A percentile compares a stretch with the other conserved stretches of the same genome.
These are phyloP conservation scores for Andrena dorsata DNA, from an alignment of 2,888 invertebrate species.

Conservation along the genomic window DNA sequence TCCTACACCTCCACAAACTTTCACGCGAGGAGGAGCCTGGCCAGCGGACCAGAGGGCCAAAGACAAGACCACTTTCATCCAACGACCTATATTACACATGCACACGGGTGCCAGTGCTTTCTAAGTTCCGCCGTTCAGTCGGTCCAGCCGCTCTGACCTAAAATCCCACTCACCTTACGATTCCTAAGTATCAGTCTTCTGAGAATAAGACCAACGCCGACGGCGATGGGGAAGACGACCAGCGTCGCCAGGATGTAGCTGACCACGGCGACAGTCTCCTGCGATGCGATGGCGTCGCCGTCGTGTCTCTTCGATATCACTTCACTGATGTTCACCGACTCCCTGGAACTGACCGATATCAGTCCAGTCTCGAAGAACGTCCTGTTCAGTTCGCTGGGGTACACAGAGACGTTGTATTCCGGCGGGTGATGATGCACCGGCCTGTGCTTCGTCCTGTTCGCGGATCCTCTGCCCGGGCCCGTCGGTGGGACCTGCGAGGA, in stretches of 20 bases:
- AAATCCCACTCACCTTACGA: conserved; percentile 81
- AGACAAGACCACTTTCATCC: conserved; percentile 56
- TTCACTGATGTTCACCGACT: conserved; percentile 81
- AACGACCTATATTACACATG: conserved; percentile 43
- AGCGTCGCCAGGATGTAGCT: conserved; percentile 85
- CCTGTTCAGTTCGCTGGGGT: conserved; percentile 71
- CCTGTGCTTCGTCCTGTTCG: conserved; percentile 73
- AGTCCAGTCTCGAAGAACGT: conserved; percentile 77
- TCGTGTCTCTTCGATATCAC: conserved; percentile 83
- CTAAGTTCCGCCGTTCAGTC: conserved; percentile 35
- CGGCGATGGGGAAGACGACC: conserved; percentile 84
- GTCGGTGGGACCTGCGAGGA: conserved; percentile 33
- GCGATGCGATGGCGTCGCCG: conserved; percentile 81
- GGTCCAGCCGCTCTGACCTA: neutral
- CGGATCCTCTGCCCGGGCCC: conserved; percentile 52
- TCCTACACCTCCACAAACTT: conserved; percentile 55
- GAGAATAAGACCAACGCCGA: conserved; percentile 84
- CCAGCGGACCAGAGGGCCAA: conserved; percentile 27
- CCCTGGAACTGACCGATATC: conserved; percentile 76
- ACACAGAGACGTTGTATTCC: conserved; percentile 75
- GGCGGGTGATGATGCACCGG: conserved; percentile 75
- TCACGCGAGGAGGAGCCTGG: conserved; percentile 44
- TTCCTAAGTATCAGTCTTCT: conserved; percentile 85
- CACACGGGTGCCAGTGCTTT: conserved; percentile 46
- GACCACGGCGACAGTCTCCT: conserved; percentile 83